phyloP scores from a whole-genome alignment of 2,113 vertebrate genomes.

The Motacilla tschutschensis region DNA sequence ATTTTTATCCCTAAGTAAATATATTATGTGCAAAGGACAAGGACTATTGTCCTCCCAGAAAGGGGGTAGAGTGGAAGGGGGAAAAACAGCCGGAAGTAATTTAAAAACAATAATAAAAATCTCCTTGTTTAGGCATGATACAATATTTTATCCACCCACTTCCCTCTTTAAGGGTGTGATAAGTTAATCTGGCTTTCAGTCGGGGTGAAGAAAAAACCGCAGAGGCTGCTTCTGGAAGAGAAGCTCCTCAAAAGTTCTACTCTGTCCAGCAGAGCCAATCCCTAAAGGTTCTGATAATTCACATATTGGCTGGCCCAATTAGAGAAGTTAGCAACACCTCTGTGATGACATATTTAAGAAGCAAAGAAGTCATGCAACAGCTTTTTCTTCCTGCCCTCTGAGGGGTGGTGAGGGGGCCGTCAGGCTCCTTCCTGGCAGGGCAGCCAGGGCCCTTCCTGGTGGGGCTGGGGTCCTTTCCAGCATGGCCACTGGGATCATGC shows the following conservation, averaged over 20 bases:
- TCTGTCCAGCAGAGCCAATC: neutral
- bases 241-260: neutral
- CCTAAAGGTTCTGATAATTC: neutral
- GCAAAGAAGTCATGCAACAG: neutral
- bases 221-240: neutral
- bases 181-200: neutral
- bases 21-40: neutral
- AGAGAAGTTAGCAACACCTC: neutral
- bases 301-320: neutral
- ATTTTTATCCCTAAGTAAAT: neutral
- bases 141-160: neutral
- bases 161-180: neutral
- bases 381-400: neutral
- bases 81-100: neutral
- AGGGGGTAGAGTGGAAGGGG: neutral
- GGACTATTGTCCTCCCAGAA: neutral
- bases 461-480: neutral
- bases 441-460: neutral
- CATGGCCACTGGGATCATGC: rapidly evolving
- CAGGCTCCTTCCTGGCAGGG: neutral
- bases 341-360: neutral
- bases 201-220: neutral
- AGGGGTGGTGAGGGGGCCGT: too few relatives aligned
- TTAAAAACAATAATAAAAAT: neutral
- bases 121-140: neutral